Percentiles rank a stretch among this genome's conserved stretches.
phyloP scores from a whole-genome alignment of 2,797 vertebrate species.

The Gymnothorax javanicus region DNA sequence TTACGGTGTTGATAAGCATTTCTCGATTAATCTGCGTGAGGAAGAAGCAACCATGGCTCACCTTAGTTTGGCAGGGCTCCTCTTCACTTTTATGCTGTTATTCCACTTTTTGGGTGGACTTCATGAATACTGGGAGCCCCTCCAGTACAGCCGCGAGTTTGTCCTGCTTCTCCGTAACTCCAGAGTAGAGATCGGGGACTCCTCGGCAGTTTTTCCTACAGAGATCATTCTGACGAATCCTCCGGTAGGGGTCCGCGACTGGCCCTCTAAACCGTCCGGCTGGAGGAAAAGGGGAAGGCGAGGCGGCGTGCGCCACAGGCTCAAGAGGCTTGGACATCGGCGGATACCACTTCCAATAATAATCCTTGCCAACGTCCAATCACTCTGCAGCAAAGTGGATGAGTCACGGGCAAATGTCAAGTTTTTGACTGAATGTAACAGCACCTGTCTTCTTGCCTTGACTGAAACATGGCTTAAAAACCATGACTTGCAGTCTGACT shows the following conservation, averaged over 20 bases:
- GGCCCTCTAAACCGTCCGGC: background rate
- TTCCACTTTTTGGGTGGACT: conserved; percentile 8
- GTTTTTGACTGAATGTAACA: background rate
- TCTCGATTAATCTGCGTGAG: too few species aligned
- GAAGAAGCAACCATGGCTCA: too few species aligned
- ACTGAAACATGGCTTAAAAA: conserved; percentile 5
- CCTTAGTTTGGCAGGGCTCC: background rate
- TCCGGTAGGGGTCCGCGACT: background rate
- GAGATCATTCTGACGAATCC: conserved; percentile 23
- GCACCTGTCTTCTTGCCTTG: conserved; percentile 1
- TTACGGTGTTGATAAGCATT: too few species aligned
- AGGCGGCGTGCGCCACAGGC: too few species aligned
- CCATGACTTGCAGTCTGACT: background rate
- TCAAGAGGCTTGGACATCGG: too few species aligned
- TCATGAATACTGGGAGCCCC: background rate
- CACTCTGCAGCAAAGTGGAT: conserved; percentile 11
- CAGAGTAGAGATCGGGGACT: background rate
- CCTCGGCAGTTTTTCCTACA: conserved; percentile 13
- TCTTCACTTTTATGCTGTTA: background rate
- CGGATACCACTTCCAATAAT: too few species aligned
- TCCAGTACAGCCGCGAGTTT: background rate
- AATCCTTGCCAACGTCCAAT: too few species aligned
- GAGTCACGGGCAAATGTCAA: too few species aligned
- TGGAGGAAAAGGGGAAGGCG: conserved; percentile 11
- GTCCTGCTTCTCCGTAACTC: conserved; percentile 7